A percentile compares a stretch with the other conserved stretches of the same genome.
phyloP scores from a whole-genome alignment of 2,113 vertebrate species.

The Nyctereutes procyonoides region DNA sequence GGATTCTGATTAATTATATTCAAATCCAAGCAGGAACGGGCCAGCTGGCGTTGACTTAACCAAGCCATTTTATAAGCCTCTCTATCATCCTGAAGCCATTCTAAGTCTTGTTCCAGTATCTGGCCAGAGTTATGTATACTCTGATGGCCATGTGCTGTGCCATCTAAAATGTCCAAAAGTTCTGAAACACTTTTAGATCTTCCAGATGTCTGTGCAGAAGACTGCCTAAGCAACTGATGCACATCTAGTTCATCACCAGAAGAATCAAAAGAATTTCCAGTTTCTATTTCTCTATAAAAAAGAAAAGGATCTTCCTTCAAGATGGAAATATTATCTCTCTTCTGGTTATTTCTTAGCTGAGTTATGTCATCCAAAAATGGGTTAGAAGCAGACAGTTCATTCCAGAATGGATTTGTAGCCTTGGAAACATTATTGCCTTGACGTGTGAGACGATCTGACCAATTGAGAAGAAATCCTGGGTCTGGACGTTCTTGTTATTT shows the following conservation, averaged over 20 bases:
- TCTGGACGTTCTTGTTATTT: constrained; percentile 55
- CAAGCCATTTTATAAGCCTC: constrained; percentile 98
- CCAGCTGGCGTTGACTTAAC: constrained; percentile 95
- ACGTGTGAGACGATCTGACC: constrained; percentile 76
- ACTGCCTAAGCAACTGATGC: constrained; percentile 84
- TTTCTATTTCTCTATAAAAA: constrained; percentile 84
- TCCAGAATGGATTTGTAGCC: constrained; percentile 95
- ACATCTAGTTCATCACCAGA: constrained; percentile 93
- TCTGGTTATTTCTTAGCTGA: constrained; percentile 85
- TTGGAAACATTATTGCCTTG: constrained; percentile 72
- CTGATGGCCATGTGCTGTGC: constrained; percentile 75
- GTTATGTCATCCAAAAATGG: constrained; percentile 96
- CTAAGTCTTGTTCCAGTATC: constrained; percentile 88
- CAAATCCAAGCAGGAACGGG: constrained; percentile 95
- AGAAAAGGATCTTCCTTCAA: constrained; percentile 88
- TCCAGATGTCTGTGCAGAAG: constrained; percentile 86
- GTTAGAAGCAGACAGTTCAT: constrained; percentile 93
- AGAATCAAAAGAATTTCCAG: constrained; percentile 89
- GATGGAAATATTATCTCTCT: constrained; percentile 81
- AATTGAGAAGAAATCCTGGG: constrained; percentile 75
- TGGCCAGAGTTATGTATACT: constrained; percentile 80
- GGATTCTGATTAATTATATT: constrained; percentile 93
- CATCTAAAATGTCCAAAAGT: constrained; percentile 90
- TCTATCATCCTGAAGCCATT: constrained; percentile 93
- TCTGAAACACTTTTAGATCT: constrained; percentile 95